Base-by-base conservation (phyloP, 2,113 vertebrate genomes). In the Prolemur simus region DNA sequence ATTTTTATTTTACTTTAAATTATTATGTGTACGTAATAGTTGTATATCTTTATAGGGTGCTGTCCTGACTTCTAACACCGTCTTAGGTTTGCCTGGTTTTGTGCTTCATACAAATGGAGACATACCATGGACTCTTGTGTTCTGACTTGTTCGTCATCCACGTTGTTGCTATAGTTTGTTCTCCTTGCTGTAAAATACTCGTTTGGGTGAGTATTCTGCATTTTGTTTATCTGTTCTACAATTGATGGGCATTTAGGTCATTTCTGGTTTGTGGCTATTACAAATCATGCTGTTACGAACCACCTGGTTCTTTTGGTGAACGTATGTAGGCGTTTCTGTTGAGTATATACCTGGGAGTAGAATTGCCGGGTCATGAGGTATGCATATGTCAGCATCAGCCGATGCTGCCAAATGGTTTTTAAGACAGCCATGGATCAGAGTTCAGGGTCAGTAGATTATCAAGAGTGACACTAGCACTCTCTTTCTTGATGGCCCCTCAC, bases 111-210 rank as follows among this genome's bases (percentile, higher is more conserved):
- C 17, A 66, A 23, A 73, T 93, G 47, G 73, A 74, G 49, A 74
- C 56, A 5, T 1, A 8, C 25, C 6, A 0, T 4, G 11, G 18
- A 52, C 29, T 45, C n/a, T 49, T 47, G n/a, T 23, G 8, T 56
- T 81, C 54, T 82, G 45, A 54, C 27, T 10, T 52, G 32, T 64
- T 20, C 11, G 27, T n/a, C 32, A 42, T 29, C 23, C 12, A 8
- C 2, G 0, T 63, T 15, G 18, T 21, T 12, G 13, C 45, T 39
- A 7, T 37, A 37, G 32, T 32, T 42, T 29, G 18, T 69, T 68
- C 7, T 34, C 21, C 4, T 29, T 87, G 60, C 56, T 27, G 1
- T 66, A 8, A 5, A 29, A 8, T 13, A 32, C 54, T 56, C 25
- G 14, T 1, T 12, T 10, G 25, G 54, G 56, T 27, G 27, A 68